These are phyloP conservation scores for Molanna angustata DNA, from an alignment of 2,888 invertebrate genomes.

Conservation along the genomic window DNA sequence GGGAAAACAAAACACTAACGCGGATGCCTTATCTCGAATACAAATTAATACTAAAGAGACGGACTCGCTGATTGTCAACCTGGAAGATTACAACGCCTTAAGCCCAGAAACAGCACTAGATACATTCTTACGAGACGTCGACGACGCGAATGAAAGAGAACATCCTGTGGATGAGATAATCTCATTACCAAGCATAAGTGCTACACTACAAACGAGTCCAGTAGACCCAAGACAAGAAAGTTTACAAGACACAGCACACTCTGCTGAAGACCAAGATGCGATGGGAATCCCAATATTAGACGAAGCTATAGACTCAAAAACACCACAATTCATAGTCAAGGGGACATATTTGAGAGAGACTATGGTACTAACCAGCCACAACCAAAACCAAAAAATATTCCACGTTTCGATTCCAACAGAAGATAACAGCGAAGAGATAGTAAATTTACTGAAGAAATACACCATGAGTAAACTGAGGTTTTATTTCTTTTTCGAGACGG, in stretches of 20 bases:
- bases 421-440: too few relatives aligned
- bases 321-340: not conserved
- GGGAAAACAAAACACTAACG: slow-evolving; percentile 1
- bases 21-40: slow-evolving; percentile 1
- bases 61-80: not conserved
- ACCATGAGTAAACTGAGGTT: too few relatives aligned
- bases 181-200: not conserved
- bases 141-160: too few relatives aligned
- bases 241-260: not conserved
- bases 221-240: not conserved
- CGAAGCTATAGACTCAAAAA: not conserved
- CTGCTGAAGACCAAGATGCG: not conserved
- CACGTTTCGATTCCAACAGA: too few relatives aligned
- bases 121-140: too few relatives aligned
- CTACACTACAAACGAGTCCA: not conserved
- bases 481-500: too few relatives aligned
- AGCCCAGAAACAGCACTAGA: too few relatives aligned
- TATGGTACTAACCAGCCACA: not conserved
- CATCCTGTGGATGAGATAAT: too few relatives aligned
- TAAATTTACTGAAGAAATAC: too few relatives aligned
- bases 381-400: too few relatives aligned
- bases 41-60: not conserved
- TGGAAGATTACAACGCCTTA: not conserved
- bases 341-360: not conserved
- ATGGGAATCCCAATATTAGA: not conserved